Conservation (phyloP, 2,888 invertebrate genomes). For the Malthinus flaveolus region DNA sequence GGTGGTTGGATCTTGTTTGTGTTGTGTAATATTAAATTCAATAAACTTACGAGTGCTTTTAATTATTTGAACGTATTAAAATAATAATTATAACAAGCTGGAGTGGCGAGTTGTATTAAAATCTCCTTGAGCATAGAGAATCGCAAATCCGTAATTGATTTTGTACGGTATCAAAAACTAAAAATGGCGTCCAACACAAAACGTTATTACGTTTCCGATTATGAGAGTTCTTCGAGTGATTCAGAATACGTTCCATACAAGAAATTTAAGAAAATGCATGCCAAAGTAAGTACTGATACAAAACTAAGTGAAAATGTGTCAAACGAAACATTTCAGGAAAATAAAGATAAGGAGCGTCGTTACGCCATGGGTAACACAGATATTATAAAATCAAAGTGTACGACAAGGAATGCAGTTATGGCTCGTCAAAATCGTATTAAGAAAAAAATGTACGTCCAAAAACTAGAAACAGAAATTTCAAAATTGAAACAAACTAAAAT, state of each 20-base stretch:
- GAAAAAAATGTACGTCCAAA: conserved; percentile 63
- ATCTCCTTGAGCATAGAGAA: too few relatives aligned
- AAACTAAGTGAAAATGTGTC: background rate
- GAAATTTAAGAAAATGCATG: background rate
- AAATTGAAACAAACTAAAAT: conserved; percentile 55
- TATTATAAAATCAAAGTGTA: conserved; percentile 51
- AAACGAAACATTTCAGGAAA: too few relatives aligned
- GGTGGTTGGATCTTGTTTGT: too few relatives aligned
- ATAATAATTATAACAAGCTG: too few relatives aligned
- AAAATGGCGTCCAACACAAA: background rate
- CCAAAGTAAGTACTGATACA: background rate
- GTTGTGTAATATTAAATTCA: too few relatives aligned
- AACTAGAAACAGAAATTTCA: conserved; percentile 58
- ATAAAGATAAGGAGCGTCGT: background rate
- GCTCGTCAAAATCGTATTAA: conserved; percentile 65
- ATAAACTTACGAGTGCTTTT: too few relatives aligned
- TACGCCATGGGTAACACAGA: conserved; percentile 9
- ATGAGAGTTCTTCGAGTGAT: background rate
- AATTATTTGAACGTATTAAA: too few relatives aligned
- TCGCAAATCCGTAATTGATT: too few relatives aligned
- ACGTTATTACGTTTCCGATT: background rate
- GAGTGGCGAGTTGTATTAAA: background rate
- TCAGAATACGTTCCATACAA: background rate
- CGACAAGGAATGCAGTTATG: conserved; percentile 62
- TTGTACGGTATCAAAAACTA: too few relatives aligned